Conservation (phyloP, 2,888 invertebrate species). For the Drosophila nigricruria region DNA sequence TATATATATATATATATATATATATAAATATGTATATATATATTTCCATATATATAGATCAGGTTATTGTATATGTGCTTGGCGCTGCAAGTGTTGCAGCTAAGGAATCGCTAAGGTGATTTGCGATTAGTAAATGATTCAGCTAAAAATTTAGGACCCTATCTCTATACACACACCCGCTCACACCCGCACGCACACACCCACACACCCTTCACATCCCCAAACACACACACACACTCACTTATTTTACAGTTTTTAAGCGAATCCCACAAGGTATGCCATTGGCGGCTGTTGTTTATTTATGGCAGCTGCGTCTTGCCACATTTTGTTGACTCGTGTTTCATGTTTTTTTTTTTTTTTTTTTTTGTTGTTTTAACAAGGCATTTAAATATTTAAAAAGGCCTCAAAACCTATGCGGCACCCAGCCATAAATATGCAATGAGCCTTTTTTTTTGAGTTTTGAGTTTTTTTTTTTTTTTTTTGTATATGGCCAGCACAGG, state of each 20-base stretch:
- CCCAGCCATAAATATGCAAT: constrained; percentile 74
- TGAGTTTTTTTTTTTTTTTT: constrained; percentile 17
- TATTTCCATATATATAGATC: constrained; percentile 2
- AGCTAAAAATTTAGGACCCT: constrained; percentile 15
- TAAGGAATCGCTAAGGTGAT: constrained; percentile 32
- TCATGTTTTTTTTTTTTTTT: constrained; percentile 23
- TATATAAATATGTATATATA: not conserved
- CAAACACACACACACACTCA: not conserved
- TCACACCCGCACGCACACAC: not conserved
- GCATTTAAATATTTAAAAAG: constrained; percentile 77
- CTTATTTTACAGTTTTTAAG: constrained; percentile 22
- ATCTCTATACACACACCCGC: not conserved
- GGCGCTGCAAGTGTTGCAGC: constrained; percentile 2
- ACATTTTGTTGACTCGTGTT: constrained; percentile 39
- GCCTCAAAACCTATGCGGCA: constrained; percentile 55
- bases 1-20: not conserved
- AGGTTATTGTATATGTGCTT: no score
- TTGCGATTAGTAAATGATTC: constrained; percentile 46
- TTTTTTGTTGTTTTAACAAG: constrained; percentile 47
- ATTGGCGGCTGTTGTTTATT: constrained; percentile 63
- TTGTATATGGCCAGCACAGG: constrained; percentile 22
- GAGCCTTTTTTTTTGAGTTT: constrained; percentile 54
- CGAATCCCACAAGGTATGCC: constrained; percentile 48
- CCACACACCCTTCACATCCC: not conserved
- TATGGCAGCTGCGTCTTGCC: constrained; percentile 68